Evolutionary conservation across 2,888 invertebrate genomes (phyloP).

Genomic region (Eilema sororculum): DNA sequence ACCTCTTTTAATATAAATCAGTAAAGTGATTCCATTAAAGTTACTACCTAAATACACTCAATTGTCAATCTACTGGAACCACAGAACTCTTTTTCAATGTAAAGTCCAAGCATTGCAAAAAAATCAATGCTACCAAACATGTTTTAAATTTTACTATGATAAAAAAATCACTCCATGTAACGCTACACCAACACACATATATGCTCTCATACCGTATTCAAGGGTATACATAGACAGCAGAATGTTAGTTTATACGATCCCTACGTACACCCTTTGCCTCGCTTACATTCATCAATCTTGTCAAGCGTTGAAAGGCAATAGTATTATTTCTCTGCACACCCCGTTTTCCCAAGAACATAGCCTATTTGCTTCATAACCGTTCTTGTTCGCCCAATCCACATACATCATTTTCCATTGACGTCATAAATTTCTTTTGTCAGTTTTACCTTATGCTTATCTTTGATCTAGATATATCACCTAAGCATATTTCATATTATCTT

Average conservation of each 20-base stretch:
- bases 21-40: too few species aligned
- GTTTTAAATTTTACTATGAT: too few species aligned
- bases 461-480: neutral
- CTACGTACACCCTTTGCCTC: neutral
- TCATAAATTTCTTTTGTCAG: conserved; percentile 2
- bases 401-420: neutral
- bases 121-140: too few species aligned
- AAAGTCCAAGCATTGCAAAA: too few species aligned
- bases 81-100: too few species aligned
- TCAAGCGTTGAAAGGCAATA: conserved; percentile 4
- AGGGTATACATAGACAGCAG: neutral
- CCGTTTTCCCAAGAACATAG: conserved; percentile 1
- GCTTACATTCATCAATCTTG: neutral
- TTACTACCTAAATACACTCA: too few species aligned
- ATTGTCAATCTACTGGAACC: too few species aligned
- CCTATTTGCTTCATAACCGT: neutral
- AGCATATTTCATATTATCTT: neutral
- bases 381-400: neutral
- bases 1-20: too few species aligned
- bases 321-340: neutral
- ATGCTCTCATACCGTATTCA: neutral
- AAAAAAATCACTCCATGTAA: too few species aligned
- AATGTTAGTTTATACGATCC: conserved; percentile 1
- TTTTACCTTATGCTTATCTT: neutral
- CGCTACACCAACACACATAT: neutral